Evolutionary conservation across 2,888 invertebrate species (phyloP), one percentile per base, ranked within the genome.

Genomic region (Drosophila merina): DNA sequence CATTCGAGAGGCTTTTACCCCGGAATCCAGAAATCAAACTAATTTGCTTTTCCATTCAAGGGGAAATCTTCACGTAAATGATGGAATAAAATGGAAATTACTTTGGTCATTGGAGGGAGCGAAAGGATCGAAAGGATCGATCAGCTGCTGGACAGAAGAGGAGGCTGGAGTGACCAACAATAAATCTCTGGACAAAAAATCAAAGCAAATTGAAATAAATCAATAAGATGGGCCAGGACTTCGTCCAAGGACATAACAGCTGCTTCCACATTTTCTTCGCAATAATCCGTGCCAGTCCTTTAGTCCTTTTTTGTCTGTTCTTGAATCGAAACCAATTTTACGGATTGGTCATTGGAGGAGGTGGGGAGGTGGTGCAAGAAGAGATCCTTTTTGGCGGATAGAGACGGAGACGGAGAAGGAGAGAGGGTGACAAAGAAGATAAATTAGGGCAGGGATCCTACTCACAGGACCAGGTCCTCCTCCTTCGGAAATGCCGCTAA

Each of bases 281-380:
- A 67, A 75, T 70, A 81, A 84, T 84, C 82, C 78, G 73, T 81
- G 76, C 45, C 64, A 47, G 57, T 51, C 49, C 30, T 9, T 38
- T 14, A 2, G 7, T 33, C 9, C 9, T 33, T n/a, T 36, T 36
- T 36, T 36, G 5, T 36, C n/a, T 28, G 5, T 38, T 44, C 10
- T 25, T 62, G 79, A 79, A 76, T 82, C 79, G 78, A 66, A 77
- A 79, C 74, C 85, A 83, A 83, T 83, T 83, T 83, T 68, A 84
- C 82, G 83, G 79, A 79, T 87, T 87, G 85, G 83, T 77, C 83
- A 86, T 66, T 84, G 44, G 10, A 14, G 45, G n/a, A 44, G 26
- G 4, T 20, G 30, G 12, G 28, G n/a, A 9, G 51, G 51, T 10
- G n/a, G 4, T 20, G 20, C 1, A 20, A 7, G 31, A 28, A 28